A percentile compares a stretch with the other conserved stretches of the same genome.
Evolutionary conservation across 2,888 invertebrate genomes (phyloP).

Genomic region (Drosophila melanosoma): DNA sequence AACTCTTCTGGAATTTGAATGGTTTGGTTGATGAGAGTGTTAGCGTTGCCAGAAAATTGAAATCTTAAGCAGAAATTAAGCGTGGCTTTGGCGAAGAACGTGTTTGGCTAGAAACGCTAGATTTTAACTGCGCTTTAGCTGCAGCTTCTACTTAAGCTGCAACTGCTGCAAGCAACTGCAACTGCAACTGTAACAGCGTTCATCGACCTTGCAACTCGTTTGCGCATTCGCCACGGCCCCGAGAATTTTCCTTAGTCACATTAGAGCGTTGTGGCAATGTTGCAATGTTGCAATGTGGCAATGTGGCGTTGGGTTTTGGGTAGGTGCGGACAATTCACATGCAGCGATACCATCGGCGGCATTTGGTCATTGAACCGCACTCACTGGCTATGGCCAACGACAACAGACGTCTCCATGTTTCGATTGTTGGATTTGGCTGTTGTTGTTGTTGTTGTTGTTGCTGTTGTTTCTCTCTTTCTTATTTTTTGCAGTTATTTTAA

Average conservation of each 20-base stretch:
- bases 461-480: neutral
- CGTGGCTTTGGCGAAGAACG: constrained; percentile 48
- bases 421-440: constrained; percentile 5
- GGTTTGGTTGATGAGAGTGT: neutral
- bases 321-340: constrained; percentile 50
- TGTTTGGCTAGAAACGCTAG: constrained; percentile 46
- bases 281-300: constrained; percentile 2
- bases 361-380: constrained; percentile 69
- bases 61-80: constrained; percentile 50
- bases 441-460: neutral
- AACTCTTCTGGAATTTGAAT: neutral
- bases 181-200: constrained; percentile 65
- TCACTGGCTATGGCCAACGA: constrained; percentile 3
- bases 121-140: constrained; percentile 38
- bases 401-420: constrained; percentile 37
- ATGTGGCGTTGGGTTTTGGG: constrained; percentile 32
- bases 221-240: constrained; percentile 55
- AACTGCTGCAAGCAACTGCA: constrained; percentile 26
- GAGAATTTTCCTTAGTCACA: constrained; percentile 40
- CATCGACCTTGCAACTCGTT: constrained; percentile 85
- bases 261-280: constrained; percentile 21
- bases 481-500: constrained; percentile 45
- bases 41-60: constrained; percentile 32
- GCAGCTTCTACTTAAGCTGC: constrained; percentile 32
- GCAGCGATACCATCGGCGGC: constrained; percentile 62